phyloP scores from a whole-genome alignment of 2,113 vertebrate genomes.

The Brevimyrus niger region DNA sequence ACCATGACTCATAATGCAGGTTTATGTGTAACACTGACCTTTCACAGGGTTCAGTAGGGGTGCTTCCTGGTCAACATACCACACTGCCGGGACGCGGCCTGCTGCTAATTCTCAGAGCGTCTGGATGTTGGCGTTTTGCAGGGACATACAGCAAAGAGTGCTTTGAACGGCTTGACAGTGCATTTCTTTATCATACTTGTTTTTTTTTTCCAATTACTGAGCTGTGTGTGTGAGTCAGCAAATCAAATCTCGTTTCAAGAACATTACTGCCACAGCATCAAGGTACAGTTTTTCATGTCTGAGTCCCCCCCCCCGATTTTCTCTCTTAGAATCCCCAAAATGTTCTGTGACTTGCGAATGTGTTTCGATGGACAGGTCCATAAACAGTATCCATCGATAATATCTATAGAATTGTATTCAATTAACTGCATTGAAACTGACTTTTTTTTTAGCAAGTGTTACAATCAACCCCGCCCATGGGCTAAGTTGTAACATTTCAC shows the following conservation, averaged over 20 bases:
- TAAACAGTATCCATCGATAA: not conserved
- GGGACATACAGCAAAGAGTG: not conserved
- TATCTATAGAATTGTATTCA: not conserved
- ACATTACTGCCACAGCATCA: not conserved
- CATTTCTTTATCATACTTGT: not conserved
- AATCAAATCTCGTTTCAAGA: not conserved
- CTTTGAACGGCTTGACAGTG: not conserved
- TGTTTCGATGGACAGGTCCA: not conserved
- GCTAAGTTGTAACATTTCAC: not conserved
- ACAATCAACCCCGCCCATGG: not conserved
- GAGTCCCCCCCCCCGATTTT: too few relatives aligned
- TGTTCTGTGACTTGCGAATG: not conserved
- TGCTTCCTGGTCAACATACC: not conserved
- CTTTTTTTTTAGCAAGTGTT: not conserved
- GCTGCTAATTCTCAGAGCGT: not conserved
- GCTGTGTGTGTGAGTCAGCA: not conserved
- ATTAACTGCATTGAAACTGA: not conserved
- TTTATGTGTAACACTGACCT: not conserved
- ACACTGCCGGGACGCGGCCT: not conserved
- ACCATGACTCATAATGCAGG: not conserved
- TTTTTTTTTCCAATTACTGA: not conserved
- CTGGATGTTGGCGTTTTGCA: not conserved
- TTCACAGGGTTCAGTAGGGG: not conserved
- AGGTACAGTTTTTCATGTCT: not conserved
- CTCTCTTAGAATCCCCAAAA: not conserved